Percentiles rank a stretch among this genome's conserved stretches.
These are phyloP conservation scores for Acrobasis suavella DNA, from an alignment of 2,888 invertebrate genomes.

Conservation along the genomic window DNA sequence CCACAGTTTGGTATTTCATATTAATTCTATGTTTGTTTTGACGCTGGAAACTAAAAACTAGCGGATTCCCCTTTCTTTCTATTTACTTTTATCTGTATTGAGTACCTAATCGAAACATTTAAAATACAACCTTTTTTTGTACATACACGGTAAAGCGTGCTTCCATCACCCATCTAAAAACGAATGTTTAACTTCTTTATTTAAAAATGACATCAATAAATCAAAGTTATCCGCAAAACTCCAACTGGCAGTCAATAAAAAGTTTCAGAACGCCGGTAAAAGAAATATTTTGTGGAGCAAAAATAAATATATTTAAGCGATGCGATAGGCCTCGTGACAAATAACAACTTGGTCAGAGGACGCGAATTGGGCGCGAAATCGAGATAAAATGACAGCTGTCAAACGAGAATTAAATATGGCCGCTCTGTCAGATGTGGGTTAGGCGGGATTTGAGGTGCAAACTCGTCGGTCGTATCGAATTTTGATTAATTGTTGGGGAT, in stretches of 20 bases:
- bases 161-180: too few species aligned
- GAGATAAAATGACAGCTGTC: conserved; percentile 9
- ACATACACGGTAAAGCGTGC: too few species aligned
- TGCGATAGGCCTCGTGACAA: not conserved
- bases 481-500: not conserved
- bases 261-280: not conserved
- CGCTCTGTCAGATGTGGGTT: conserved; percentile 1
- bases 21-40: too few species aligned
- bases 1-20: too few species aligned
- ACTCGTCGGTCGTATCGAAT: conserved; percentile 6
- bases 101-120: too few species aligned
- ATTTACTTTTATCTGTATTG: too few species aligned
- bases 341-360: conserved; percentile 5
- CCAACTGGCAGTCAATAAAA: not conserved
- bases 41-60: too few species aligned
- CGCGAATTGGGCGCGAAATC: conserved; percentile 1
- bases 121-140: too few species aligned
- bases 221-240: not conserved
- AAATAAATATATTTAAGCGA: not conserved
- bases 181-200: too few species aligned
- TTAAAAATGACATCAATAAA: not conserved
- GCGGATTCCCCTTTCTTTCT: too few species aligned
- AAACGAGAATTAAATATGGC: conserved; percentile 17
- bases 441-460: not conserved
- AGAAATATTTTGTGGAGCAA: not conserved